phyloP scores from a whole-genome alignment of 2,113 vertebrate species.

The Sterrhoptilus dennistouni region DNA sequence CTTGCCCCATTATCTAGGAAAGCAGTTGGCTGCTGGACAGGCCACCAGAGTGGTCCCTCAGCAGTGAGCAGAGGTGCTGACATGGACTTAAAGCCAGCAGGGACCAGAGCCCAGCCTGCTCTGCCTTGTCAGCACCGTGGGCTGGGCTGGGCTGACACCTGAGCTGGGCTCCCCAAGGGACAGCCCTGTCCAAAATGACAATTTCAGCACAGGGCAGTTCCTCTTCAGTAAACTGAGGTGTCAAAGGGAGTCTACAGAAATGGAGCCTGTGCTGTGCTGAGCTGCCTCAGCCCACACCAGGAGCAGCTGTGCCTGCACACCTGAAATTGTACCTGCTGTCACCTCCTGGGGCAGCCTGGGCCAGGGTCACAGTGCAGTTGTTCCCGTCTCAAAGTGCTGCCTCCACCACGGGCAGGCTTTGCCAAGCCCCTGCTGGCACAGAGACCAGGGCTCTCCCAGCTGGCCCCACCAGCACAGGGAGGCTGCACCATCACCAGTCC shows the following conservation, averaged over 20 bases:
- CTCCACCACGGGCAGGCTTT: not conserved
- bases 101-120: not conserved
- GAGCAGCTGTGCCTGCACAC: not conserved
- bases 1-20: not conserved
- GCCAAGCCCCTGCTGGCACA: not conserved
- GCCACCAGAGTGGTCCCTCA: not conserved
- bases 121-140: not conserved
- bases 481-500: accelerated
- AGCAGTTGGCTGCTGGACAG: not conserved
- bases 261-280: not conserved
- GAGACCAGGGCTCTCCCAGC: not conserved
- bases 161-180: not conserved
- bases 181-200: not conserved
- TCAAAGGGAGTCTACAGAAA: not conserved
- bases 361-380: not conserved
- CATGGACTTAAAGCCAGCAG: not conserved
- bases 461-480: not conserved
- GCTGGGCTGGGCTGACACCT: not conserved
- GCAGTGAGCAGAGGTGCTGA: not conserved
- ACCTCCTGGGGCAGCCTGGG: not conserved
- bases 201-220: not conserved
- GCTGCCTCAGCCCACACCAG: not conserved
- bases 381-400: not conserved
- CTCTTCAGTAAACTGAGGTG: not conserved
- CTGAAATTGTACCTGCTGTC: not conserved